Percentiles rank a stretch among this genome's conserved stretches.
phyloP scores from a whole-genome alignment of 2,113 vertebrate species.

The Pelecanoides urinatrix region DNA sequence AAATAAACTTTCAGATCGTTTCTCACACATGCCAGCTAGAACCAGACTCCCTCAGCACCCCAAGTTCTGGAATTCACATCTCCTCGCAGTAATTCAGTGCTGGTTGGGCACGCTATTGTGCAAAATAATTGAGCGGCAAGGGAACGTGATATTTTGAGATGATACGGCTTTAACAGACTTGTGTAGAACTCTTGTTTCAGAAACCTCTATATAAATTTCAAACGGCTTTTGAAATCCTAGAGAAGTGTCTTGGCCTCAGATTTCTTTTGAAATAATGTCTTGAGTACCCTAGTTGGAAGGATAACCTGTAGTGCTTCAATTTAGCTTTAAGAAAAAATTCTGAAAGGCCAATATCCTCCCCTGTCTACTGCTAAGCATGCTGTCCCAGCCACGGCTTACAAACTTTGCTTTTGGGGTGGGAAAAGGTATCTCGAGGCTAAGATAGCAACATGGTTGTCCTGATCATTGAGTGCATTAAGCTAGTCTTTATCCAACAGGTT shows the following conservation, averaged over 20 bases:
- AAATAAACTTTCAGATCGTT: neutral
- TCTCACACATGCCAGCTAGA: neutral
- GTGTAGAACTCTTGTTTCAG: neutral
- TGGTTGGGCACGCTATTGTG: neutral
- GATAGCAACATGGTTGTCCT: neutral
- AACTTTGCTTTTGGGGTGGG: neutral
- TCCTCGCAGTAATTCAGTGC: neutral
- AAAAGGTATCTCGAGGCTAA: neutral
- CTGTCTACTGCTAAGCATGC: neutral
- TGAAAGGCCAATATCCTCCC: neutral
- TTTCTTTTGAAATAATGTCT: neutral
- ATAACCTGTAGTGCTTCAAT: neutral
- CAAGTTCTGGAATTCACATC: neutral
- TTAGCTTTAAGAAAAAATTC: neutral
- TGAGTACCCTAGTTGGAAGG: neutral
- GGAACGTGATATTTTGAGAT: neutral
- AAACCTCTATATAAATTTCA: neutral
- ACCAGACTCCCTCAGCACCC: neutral
- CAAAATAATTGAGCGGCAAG: neutral
- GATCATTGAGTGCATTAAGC: neutral
- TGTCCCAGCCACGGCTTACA: neutral
- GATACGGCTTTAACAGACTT: neutral
- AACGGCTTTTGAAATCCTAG: conserved; percentile 36
- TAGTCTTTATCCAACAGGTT: neutral
- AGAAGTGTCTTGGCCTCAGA: neutral